These are phyloP conservation scores for Threskiornis aethiopicus DNA, from an alignment of 2,797 vertebrate genomes.

Conservation along the genomic window DNA sequence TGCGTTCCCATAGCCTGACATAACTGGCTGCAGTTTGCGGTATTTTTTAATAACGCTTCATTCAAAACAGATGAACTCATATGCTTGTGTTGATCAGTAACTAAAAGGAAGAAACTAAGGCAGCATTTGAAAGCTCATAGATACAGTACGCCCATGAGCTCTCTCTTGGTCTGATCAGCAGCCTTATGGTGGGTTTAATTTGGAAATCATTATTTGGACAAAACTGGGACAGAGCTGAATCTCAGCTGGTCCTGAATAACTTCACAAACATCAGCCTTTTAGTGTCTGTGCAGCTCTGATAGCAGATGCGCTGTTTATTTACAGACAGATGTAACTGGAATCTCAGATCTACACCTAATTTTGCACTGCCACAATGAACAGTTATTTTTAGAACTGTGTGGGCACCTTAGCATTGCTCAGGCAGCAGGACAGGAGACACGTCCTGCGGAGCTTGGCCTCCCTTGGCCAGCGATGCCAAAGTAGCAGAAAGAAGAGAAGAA, in stretches of 20 bases:
- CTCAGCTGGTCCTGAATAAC: not conserved
- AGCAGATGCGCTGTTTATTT: conserved; percentile 11
- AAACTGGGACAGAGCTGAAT: conserved; percentile 25
- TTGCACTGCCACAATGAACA: not conserved
- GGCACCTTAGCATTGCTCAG: not conserved
- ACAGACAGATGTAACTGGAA: not conserved
- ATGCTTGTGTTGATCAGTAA: not conserved
- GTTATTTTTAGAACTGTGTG: not conserved
- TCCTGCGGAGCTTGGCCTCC: not conserved
- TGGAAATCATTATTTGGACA: conserved; percentile 3
- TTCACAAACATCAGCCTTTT: not conserved
- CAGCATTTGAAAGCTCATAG: not conserved
- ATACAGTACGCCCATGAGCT: not conserved
- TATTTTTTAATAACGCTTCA: not conserved
- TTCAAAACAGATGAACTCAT: not conserved
- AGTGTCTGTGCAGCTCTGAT: not conserved
- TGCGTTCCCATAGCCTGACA: not conserved
- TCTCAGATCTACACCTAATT: not conserved
- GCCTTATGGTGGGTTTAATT: conserved; percentile 20
- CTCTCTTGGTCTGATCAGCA: not conserved
- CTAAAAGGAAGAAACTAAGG: not conserved
- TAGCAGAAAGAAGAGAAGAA: not conserved
- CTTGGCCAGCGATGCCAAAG: not conserved
- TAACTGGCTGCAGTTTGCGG: not conserved
- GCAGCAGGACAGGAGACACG: not conserved